Conservation (phyloP, 1,140 invertebrate genomes). For the Gonioctena quinquepunctata region DNA sequence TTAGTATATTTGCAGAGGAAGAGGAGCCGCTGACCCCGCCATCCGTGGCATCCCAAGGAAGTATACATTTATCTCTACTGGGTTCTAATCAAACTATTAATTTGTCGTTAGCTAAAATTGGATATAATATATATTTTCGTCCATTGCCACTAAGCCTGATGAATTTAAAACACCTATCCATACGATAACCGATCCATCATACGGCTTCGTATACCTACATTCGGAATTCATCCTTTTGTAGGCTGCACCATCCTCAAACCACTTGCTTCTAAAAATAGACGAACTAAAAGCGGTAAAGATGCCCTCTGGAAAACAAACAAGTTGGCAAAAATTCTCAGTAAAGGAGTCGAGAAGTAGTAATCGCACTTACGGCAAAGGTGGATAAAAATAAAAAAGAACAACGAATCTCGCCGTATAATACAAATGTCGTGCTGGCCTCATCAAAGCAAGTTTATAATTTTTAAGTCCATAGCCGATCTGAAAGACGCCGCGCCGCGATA, state of each 20-base stretch:
- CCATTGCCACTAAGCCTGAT: no score
- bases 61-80: no score
- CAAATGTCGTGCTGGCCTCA: slow-evolving; percentile 29
- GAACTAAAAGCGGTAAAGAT: not conserved
- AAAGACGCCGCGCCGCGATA: slow-evolving; percentile 9
- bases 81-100: no score
- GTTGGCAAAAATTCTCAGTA: not conserved
- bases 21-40: no score
- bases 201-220: not conserved
- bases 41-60: no score
- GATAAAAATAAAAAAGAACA: not conserved
- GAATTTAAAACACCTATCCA: no score
- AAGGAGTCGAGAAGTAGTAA: not conserved
- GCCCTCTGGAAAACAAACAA: not conserved
- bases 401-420: slow-evolving; percentile 1
- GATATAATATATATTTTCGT: no score
- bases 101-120: no score
- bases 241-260: not conserved
- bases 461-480: slow-evolving; percentile 23
- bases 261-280: not conserved
- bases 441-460: slow-evolving; percentile 35
- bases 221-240: not conserved
- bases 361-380: not conserved
- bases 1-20: no score
- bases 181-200: no score